These are phyloP conservation scores for Pheosia tremula DNA, from an alignment of 2,888 invertebrate species.

Conservation along the genomic window DNA sequence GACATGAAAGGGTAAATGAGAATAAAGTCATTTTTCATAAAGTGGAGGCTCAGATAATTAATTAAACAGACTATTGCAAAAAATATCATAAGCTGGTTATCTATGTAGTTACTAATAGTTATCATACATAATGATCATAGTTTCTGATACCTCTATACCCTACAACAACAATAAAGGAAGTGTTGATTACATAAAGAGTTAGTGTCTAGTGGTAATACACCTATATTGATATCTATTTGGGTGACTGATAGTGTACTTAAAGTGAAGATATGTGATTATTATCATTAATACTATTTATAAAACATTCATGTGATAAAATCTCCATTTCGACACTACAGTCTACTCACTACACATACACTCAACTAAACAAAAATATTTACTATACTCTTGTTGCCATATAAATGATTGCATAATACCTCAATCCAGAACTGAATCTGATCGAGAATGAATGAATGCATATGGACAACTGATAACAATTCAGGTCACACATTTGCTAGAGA, in stretches of 20 bases:
- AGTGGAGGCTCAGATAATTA: no score
- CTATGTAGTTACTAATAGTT: no score
- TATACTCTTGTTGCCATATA: neutral
- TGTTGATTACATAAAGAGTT: neutral
- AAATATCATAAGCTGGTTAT: no score
- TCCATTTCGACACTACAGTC: neutral
- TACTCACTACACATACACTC: no score
- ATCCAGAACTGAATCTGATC: neutral
- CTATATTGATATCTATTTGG: slow-evolving; percentile 6
- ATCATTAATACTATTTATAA: slow-evolving; percentile 4
- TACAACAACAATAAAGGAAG: neutral
- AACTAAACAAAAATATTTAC: neutral
- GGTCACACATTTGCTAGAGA: slow-evolving; percentile 28
- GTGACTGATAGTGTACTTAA: slow-evolving; percentile 6
- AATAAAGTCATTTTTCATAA: no score
- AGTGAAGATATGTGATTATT: slow-evolving; percentile 1
- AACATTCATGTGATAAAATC: neutral
- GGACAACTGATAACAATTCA: slow-evolving; percentile 32
- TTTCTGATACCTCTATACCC: no score
- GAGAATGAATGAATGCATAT: slow-evolving; percentile 21
- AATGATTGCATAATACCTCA: neutral
- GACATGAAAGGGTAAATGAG: no score
- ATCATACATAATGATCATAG: no score
- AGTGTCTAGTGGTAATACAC: neutral
- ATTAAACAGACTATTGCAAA: no score